Base-by-base conservation (phyloP, 2,113 vertebrate genomes). In the Psettodes erumei region DNA sequence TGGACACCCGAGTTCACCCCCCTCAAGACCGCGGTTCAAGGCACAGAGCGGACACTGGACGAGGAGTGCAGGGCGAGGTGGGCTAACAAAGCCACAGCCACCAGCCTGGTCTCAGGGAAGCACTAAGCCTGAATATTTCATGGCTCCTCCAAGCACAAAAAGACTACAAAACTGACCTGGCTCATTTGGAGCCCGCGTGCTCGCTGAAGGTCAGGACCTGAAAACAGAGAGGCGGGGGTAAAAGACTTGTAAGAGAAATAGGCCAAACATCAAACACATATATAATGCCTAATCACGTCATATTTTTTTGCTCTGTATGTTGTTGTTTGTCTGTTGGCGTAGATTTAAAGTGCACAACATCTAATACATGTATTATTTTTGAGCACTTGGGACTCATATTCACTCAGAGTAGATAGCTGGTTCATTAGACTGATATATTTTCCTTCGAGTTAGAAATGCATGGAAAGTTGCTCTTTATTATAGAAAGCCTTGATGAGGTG, bases 141-240 rank as follows among this genome's bases (percentile, higher is more conserved):
- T 98, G 95, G 96, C 86, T 96, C 95, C 96, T 96, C 89, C 95
- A 82, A 97, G 96, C 96, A 96, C 96, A 96, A 95, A 96, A 96
- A 95, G 94, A 96, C 95, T 94, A 94, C 95, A 95, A 95, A 96
- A 95, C 94, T 95, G 93, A 93, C 93, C 93, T 87, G 88, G 90
- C 92, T 90, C 81, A 64, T 91, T 90, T 91, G 83, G 81, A 86
- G 83, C 74, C n/a, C 30, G 25, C 30, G 68, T n/a, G 62, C 56
- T 75, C 64, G 81, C 90, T 92, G 94, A 95, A 96, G 96, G 96
- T 96, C 95, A 95, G 86, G 92, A 92, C 93, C 93, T 79, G 87
- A 71, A 91, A 94, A 95, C 92, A 91, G 71, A 89, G 89, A 90
- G 90, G 90, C 89, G 89, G 93, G 63, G 93, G 27, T 89, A 90